phyloP scores from a whole-genome alignment of 2,888 invertebrate species.

The Brachyopa scutellaris region DNA sequence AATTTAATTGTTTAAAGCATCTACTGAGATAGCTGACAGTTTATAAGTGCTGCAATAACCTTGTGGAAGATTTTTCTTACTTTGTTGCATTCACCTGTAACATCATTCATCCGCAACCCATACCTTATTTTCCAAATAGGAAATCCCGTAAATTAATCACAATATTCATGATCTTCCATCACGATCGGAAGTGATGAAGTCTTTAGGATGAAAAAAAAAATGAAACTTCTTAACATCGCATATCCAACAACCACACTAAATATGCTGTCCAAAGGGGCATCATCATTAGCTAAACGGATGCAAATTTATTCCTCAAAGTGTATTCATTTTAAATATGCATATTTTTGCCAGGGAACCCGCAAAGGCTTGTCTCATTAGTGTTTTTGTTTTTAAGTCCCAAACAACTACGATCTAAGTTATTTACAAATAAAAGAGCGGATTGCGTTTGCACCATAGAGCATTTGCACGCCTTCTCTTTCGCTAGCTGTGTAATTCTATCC shows the following conservation, averaged over 20 bases:
- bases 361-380: too few species aligned
- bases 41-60: too few species aligned
- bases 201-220: not conserved
- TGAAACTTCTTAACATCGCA: not conserved
- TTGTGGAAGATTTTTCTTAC: not conserved
- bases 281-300: not conserved
- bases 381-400: too few species aligned
- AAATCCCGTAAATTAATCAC: conserved; percentile 44
- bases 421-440: not conserved
- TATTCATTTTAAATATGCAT: too few species aligned
- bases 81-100: not conserved
- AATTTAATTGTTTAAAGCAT: too few species aligned
- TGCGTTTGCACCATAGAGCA: not conserved
- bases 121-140: conserved; percentile 10
- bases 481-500: conserved; percentile 10
- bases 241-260: not conserved
- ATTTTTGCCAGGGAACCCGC: too few species aligned
- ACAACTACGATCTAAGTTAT: too few species aligned
- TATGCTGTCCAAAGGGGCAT: not conserved
- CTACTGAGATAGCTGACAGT: too few species aligned
- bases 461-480: not conserved
- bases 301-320: conserved; percentile 11
- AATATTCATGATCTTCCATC: conserved; percentile 33
- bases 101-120: not conserved
- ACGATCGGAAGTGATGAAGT: conserved; percentile 47